Evolutionary conservation across 2,113 vertebrate species (phyloP).

Genomic region (Xenus cinereus): DNA sequence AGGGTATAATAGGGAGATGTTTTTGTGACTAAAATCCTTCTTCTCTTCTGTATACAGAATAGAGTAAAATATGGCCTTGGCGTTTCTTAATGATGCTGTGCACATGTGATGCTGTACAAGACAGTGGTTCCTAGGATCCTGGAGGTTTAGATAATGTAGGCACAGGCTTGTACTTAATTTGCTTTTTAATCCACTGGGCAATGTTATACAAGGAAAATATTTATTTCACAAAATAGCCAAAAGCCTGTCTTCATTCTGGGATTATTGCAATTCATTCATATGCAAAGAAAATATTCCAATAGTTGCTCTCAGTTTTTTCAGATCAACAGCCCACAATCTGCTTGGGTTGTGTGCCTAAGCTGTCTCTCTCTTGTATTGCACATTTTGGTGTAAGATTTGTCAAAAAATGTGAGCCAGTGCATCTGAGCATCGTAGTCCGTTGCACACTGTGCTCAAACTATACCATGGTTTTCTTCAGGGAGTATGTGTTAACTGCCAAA

Average conservation of each 20-base stretch:
- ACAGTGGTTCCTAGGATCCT: not conserved
- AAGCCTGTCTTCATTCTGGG: not conserved
- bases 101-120: not conserved
- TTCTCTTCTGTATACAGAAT: not conserved
- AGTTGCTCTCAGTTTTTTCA: not conserved
- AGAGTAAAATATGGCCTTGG: conserved; percentile 12
- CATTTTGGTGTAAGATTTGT: not conserved
- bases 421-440: not conserved
- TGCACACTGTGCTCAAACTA: not conserved
- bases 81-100: not conserved
- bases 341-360: not conserved
- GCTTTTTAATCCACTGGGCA: not conserved
- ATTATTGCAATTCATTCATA: not conserved
- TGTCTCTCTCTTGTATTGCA: not conserved
- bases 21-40: conserved; percentile 30
- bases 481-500: conserved; percentile 48
- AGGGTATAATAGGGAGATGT: not conserved
- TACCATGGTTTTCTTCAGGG: not conserved
- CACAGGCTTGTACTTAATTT: not conserved
- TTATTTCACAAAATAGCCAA: conserved; percentile 1
- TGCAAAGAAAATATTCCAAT: not conserved
- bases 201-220: not conserved
- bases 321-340: not conserved
- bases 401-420: not conserved
- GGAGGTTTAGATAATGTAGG: not conserved